phyloP scores from a whole-genome alignment of 2,888 invertebrate genomes.

The Xanthia togata region DNA sequence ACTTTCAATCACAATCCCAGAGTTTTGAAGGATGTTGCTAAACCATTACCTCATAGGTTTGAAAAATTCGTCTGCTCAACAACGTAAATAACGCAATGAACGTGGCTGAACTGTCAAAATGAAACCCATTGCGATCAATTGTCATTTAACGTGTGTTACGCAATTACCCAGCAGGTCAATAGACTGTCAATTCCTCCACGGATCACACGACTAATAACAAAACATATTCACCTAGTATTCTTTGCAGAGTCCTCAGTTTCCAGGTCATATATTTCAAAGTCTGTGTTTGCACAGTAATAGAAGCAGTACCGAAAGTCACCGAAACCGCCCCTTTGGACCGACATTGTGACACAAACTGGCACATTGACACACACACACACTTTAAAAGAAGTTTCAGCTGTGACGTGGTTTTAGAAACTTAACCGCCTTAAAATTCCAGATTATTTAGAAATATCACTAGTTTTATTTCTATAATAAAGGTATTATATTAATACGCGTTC shows the following conservation, averaged over 20 bases:
- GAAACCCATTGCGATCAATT: too few relatives aligned
- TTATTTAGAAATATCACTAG: not conserved
- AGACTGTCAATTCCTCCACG: not conserved
- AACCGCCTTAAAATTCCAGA: not conserved
- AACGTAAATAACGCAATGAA: too few relatives aligned
- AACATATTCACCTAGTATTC: conserved; percentile 68
- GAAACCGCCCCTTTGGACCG: conserved; percentile 81
- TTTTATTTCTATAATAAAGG: not conserved
- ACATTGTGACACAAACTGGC: conserved; percentile 72
- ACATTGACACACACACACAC: conserved; percentile 78
- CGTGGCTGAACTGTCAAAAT: too few relatives aligned
- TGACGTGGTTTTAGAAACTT: not conserved
- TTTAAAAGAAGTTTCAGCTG: conserved; percentile 8
- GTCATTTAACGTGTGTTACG: too few relatives aligned
- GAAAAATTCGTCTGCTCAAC: too few relatives aligned
- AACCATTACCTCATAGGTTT: too few relatives aligned
- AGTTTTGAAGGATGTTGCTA: too few relatives aligned
- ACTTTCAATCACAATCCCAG: too few relatives aligned
- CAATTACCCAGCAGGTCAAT: too few relatives aligned
- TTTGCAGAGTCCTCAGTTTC: conserved; percentile 77
- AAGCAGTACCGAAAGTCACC: conserved; percentile 83
- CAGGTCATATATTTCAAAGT: conserved; percentile 87
- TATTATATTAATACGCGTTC: conserved; percentile 3
- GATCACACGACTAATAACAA: not conserved
- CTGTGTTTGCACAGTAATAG: conserved; percentile 83